Evolutionary conservation across 2,888 invertebrate species (phyloP).

Genomic region (Limenitis camilla): DNA sequence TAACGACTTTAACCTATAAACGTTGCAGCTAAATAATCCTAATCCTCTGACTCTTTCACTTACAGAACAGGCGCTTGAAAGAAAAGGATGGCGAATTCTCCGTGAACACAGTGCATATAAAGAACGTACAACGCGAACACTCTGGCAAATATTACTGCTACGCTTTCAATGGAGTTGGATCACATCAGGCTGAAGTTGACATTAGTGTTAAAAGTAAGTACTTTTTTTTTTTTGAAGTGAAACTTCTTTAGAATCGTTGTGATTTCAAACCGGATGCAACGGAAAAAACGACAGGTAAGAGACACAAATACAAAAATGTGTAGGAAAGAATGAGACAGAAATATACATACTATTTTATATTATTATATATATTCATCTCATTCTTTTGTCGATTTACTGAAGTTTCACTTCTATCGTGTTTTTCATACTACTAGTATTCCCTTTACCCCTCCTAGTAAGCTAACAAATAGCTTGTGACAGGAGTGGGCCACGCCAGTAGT

Average conservation of each 20-base stretch:
- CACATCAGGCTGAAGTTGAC: conserved; percentile 33
- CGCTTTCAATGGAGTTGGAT: conserved; percentile 42
- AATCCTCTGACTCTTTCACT: conserved; percentile 7
- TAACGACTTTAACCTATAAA: neutral
- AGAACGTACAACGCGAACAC: conserved; percentile 38
- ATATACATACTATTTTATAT: too few species aligned
- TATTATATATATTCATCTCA: too few species aligned
- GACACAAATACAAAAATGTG: too few species aligned
- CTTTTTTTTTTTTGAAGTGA: neutral
- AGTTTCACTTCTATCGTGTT: too few species aligned
- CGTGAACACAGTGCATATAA: conserved; percentile 38
- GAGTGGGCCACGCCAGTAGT: too few species aligned
- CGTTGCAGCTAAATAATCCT: neutral
- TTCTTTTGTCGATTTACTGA: too few species aligned
- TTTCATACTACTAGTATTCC: too few species aligned
- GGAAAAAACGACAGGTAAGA: too few species aligned
- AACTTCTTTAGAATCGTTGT: neutral
- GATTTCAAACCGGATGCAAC: too few species aligned
- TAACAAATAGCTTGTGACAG: too few species aligned
- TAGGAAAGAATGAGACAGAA: too few species aligned
- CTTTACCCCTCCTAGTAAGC: too few species aligned
- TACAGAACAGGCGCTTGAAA: conserved; percentile 47
- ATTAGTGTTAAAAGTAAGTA: conserved; percentile 47
- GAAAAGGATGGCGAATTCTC: conserved; percentile 49
- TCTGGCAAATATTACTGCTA: conserved; percentile 59